Conservation (phyloP, 23 tunicate species). For the Botrylloides violaceus region DNA sequence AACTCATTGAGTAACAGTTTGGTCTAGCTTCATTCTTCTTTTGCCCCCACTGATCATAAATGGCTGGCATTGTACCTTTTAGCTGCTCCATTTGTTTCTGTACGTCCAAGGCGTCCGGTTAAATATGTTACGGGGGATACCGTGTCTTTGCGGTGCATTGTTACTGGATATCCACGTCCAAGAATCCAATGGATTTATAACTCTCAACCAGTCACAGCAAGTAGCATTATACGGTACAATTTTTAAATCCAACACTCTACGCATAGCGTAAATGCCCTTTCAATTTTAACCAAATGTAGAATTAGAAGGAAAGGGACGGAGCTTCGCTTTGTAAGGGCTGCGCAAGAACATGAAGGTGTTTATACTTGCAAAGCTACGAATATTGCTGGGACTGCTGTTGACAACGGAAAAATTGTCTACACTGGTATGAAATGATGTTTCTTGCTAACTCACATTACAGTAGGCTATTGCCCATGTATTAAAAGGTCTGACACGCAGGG, state of each 20-base stretch:
- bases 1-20: no score
- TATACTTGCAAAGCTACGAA: constrained; percentile 91
- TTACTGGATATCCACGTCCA: constrained; percentile 79
- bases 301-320: constrained; percentile 35
- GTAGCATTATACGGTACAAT: not conserved
- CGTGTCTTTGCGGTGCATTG: constrained; percentile 38
- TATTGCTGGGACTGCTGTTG: constrained; percentile 65
- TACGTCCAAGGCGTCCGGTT: constrained; percentile 9
- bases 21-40: no score
- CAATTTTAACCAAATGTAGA: constrained; percentile 17
- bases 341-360: constrained; percentile 67
- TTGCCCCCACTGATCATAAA: no score
- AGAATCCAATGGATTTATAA: constrained; percentile 56
- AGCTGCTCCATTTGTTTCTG: constrained; percentile 12
- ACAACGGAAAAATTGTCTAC: constrained; percentile 54
- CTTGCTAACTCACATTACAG: no score
- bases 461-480: no score
- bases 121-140: constrained; percentile 2
- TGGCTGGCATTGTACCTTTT: no score
- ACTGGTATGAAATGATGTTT: constrained; percentile 47
- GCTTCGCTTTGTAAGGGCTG: constrained; percentile 60
- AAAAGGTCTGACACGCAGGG: no score
- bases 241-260: no score
- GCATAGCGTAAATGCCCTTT: no score
- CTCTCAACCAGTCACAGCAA: not conserved